Conservation (phyloP, 2,888 invertebrate genomes). For the Frankliniella intonsa region DNA sequence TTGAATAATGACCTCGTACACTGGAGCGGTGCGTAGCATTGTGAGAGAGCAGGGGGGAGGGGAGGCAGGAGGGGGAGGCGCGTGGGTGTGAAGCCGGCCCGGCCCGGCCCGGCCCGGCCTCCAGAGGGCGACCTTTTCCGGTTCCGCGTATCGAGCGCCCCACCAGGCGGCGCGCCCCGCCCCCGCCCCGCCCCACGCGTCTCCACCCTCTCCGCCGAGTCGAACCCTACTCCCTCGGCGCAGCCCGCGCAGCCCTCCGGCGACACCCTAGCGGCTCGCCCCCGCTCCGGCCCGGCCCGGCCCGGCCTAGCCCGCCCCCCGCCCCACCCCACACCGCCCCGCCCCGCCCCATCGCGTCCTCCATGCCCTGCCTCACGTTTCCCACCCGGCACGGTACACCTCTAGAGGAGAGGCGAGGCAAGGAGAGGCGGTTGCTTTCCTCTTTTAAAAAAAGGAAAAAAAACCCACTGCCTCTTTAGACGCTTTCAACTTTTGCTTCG, state of each 20-base stretch:
- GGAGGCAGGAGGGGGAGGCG: no score
- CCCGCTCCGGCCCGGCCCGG: background rate
- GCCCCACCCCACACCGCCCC: background rate
- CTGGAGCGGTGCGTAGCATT: no score
- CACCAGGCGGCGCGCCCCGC: background rate
- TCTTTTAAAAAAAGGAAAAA: no score
- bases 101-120: background rate
- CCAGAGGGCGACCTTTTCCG: background rate
- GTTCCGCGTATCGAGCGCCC: conserved; percentile 6
- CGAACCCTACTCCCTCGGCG: no score
- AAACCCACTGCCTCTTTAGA: no score
- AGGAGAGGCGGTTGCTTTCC: no score
- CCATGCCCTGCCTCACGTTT: background rate
- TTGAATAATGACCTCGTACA: no score
- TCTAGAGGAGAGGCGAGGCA: no score
- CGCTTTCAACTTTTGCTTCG: no score
- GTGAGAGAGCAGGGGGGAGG: no score
- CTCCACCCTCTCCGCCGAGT: no score
- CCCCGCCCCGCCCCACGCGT: background rate
- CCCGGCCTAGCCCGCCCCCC: background rate
- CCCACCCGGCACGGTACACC: background rate
- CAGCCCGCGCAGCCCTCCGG: background rate
- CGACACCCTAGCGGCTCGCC: background rate
- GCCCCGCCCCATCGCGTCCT: background rate
- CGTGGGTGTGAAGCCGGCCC: background rate